These are phyloP conservation scores for Leptopilina boulardi DNA, from an alignment of 1,140 invertebrate genomes.

Conservation along the genomic window DNA sequence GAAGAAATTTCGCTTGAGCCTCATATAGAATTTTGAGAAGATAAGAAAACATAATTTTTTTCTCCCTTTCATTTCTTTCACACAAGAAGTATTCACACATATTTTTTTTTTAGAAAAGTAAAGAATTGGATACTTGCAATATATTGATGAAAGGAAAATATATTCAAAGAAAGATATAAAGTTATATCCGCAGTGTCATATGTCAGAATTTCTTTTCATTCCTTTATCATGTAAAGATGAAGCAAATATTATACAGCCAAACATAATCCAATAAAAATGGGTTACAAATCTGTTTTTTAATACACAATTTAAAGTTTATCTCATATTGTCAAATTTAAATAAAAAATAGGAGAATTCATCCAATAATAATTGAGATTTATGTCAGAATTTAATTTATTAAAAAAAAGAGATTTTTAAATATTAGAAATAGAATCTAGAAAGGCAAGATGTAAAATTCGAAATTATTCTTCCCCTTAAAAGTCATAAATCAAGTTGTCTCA, in stretches of 20 bases:
- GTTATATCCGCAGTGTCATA: background rate
- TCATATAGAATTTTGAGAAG: background rate
- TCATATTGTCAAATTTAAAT: no score
- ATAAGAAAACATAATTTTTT: no score
- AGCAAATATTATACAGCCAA: background rate
- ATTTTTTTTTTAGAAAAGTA: no score
- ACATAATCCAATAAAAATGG: no score
- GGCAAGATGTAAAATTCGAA: background rate
- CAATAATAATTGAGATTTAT: no score
- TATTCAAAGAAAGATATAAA: background rate
- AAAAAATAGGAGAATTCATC: no score
- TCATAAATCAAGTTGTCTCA: slow-evolving; percentile 9
- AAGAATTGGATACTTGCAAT: background rate
- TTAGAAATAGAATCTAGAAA: background rate
- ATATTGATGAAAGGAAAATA: background rate
- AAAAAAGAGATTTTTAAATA: no score
- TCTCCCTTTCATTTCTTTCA: no score
- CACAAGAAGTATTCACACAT: no score
- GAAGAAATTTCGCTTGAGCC: background rate
- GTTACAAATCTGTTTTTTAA: no score
- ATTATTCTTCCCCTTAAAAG: background rate
- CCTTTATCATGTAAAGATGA: background rate
- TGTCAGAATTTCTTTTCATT: background rate
- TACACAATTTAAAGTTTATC: no score
- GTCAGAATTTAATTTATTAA: no score